Evolutionary conservation across 2,888 invertebrate genomes (phyloP).

Genomic region (Nezara viridula): DNA sequence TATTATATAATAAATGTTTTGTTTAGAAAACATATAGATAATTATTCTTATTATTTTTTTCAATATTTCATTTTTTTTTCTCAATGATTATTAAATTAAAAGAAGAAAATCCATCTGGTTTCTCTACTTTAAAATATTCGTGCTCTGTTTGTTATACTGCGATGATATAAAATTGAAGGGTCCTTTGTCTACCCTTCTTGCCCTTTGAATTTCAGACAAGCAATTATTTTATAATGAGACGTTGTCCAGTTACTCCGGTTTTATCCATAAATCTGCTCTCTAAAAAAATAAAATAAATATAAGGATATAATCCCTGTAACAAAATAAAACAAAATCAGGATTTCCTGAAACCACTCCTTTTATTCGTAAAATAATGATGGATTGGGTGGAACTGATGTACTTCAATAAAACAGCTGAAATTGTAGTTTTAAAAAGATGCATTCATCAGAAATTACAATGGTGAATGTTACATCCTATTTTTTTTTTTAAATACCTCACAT

Average conservation of each 20-base stretch:
- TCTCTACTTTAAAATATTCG: neutral
- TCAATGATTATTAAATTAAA: neutral
- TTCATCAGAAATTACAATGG: too few species aligned
- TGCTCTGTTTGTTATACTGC: neutral
- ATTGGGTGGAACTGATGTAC: too few species aligned
- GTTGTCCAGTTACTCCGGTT: neutral
- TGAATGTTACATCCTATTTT: too few species aligned
- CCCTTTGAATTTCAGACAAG: neutral
- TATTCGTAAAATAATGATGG: too few species aligned
- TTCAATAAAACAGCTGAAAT: too few species aligned
- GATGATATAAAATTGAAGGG: neutral
- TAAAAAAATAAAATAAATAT: neutral
- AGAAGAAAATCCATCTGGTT: neutral
- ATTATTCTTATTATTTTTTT: too few species aligned
- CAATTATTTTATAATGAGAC: constrained; percentile 30
- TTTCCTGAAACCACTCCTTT: too few species aligned
- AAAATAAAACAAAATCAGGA: neutral
- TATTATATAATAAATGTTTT: too few species aligned
- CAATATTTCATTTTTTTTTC: too few species aligned
- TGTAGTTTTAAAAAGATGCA: too few species aligned
- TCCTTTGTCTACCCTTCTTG: neutral
- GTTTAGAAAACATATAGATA: too few species aligned
- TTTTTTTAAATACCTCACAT: too few species aligned
- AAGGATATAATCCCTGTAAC: neutral
- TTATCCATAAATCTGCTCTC: neutral